Evolutionary conservation across 2,113 vertebrate species (phyloP).

Genomic region (zebrafish (Danio rerio)): DNA sequence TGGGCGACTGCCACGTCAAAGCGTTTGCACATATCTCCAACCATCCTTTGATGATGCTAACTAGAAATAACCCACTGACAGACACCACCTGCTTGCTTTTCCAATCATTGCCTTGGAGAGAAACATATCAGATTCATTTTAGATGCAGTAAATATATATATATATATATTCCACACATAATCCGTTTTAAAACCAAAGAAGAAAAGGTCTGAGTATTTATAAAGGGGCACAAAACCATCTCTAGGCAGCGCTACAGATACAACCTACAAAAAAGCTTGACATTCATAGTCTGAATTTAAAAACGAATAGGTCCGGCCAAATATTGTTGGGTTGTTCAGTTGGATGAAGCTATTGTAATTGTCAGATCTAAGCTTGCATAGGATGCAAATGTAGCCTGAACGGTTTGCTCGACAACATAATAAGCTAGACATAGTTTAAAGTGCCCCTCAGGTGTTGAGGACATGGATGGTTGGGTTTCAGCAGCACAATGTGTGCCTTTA

Average conservation of each 20-base stretch:
- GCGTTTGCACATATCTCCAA: conserved; percentile 5
- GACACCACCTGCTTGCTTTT: conserved; percentile 8
- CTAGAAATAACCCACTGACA: conserved; percentile 11
- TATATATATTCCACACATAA: conserved; percentile 19
- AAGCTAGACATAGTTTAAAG: neutral
- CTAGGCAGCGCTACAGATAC: neutral
- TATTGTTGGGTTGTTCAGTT: neutral
- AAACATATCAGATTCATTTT: conserved; percentile 24
- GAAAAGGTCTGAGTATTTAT: conserved; percentile 11
- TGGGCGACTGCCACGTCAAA: neutral
- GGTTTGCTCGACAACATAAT: neutral
- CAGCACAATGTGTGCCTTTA: conserved; percentile 66
- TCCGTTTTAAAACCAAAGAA: conserved; percentile 43
- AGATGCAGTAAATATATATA: neutral
- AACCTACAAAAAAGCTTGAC: neutral
- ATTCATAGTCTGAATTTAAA: neutral
- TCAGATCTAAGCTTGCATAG: neutral
- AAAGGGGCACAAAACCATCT: neutral
- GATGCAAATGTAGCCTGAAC: too few species aligned
- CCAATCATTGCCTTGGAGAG: neutral
- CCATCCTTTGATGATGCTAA: conserved; percentile 1
- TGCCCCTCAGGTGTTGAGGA: conserved; percentile 15
- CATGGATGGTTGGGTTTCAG: conserved; percentile 39
- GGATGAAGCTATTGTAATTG: neutral
- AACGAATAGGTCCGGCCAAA: neutral